phyloP scores from a whole-genome alignment of 2,797 vertebrate genomes.

The Enteromius fasciolatus region DNA sequence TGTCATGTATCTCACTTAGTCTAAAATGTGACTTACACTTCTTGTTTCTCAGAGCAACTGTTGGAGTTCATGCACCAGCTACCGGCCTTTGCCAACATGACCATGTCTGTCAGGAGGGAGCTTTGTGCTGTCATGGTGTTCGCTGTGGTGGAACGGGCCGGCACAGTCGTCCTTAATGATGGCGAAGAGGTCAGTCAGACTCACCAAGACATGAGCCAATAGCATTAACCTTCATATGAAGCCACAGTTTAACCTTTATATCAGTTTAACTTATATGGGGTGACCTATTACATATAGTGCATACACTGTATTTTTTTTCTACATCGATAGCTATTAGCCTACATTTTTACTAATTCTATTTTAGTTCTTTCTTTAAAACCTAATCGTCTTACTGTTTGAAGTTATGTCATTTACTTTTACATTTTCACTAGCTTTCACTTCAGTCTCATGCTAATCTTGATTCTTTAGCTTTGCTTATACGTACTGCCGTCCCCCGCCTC shows the following conservation, averaged over 20 bases:
- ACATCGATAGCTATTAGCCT: neutral
- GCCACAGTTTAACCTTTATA: neutral
- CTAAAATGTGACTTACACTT: neutral
- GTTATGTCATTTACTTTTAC: neutral
- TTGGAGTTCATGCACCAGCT: slow-evolving; percentile 99
- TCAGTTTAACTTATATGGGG: neutral
- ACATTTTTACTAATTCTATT: neutral
- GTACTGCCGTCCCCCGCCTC: slow-evolving; percentile 6
- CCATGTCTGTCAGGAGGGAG: slow-evolving; percentile 97
- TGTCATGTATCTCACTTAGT: slow-evolving; percentile 4
- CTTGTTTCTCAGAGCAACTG: slow-evolving; percentile 87
- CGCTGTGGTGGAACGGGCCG: slow-evolving; percentile 95
- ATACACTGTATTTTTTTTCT: neutral
- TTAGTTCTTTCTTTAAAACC: neutral
- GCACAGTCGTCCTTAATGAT: slow-evolving; percentile 95
- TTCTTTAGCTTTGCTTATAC: neutral
- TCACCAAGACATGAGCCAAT: neutral
- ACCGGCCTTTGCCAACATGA: slow-evolving; percentile 99
- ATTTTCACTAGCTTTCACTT: neutral
- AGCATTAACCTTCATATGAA: neutral
- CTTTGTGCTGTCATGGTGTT: slow-evolving; percentile 99
- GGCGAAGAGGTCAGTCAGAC: slow-evolving; percentile 90
- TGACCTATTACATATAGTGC: neutral
- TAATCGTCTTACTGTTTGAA: neutral
- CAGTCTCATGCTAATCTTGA: neutral